Percentiles rank a stretch among this genome's conserved stretches.
These are phyloP conservation scores for Solenopsis fugax DNA, from an alignment of 1,140 invertebrate genomes.

Conservation along the genomic window DNA sequence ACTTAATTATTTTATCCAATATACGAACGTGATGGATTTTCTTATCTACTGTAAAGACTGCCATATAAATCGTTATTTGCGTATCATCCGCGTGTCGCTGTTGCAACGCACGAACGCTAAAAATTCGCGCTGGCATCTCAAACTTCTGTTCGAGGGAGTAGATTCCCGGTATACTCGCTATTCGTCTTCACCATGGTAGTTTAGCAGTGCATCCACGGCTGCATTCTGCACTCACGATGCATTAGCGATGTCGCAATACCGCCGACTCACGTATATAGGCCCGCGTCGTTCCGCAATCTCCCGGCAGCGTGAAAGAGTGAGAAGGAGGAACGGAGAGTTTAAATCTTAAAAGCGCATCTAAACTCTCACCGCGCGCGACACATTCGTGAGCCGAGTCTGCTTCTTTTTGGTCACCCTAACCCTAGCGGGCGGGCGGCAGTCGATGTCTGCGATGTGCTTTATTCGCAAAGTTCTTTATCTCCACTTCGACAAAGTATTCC, in stretches of 20 bases:
- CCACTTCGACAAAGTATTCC: conserved; percentile 64
- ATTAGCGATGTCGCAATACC: conserved; percentile 73
- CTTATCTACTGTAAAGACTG: background rate
- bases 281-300: conserved; percentile 17
- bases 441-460: conserved; percentile 23
- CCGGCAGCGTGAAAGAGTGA: conserved; percentile 27
- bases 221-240: conserved; percentile 68
- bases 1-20: conserved; percentile 9
- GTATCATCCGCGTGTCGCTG: background rate
- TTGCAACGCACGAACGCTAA: conserved; percentile 13
- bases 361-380: conserved; percentile 40
- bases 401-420: conserved; percentile 46
- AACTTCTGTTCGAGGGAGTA: conserved; percentile 38
- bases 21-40: background rate
- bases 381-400: background rate
- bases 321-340: conserved; percentile 34
- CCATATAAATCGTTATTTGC: background rate
- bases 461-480: conserved; percentile 67
- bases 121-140: conserved; percentile 41
- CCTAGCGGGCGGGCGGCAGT: too few species aligned
- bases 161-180: conserved; percentile 54
- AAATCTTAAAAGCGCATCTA: conserved; percentile 62
- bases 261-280: conserved; percentile 33
- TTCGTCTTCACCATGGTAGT: conserved; percentile 58
- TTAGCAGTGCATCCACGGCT: conserved; percentile 71